Evolutionary conservation across 2,797 vertebrate genomes (phyloP), one percentile per base, ranked within the genome.

Genomic region (Ceryle rudis): DNA sequence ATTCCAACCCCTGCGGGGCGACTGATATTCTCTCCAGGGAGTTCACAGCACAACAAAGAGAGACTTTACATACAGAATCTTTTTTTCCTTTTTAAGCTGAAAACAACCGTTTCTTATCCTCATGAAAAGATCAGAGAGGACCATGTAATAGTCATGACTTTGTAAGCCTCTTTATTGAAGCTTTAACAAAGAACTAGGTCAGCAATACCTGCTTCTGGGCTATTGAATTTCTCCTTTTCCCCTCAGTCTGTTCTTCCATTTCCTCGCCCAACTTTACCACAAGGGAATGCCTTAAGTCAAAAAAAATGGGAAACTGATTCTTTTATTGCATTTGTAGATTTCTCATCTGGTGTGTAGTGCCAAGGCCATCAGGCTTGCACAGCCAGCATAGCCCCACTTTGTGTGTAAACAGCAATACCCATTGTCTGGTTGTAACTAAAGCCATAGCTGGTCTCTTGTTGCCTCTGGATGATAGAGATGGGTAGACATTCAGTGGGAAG

Each of bases 131-230:
- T 97, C 95, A 96, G 86, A 95, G 89, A 77, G 51, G 83, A 80
- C 92, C 92, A 90, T 96, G 96, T 96, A 96, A 93, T 77, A 96
- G 86, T 97, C 88, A 90, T 93, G 96, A 95, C 95, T 97, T 89
- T 0, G 5, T 96, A 96, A 96, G 92, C 83, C 93, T 69, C 93
- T 94, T 96, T 94, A 79, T 89, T 92, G 86, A 89, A 93, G 83
- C 89, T 81, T 93, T 90, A 81, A 60, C 81, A 91, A 88, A 92
- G 93, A 96, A 94, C 86, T 95, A 39, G 83, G 95, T 95, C 90
- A 93, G 81, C 17, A 8, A 52, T 92, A 92, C 11, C 3, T 93
- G 86, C 57, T 82, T 95, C 88, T 94, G 39, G 49, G 47, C 74
- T 93, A 39, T 91, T 93, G 86, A 96, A 92, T 95, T 94, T 92